Evolutionary conservation across 2,888 invertebrate genomes (phyloP).

Genomic region (Poecilus cupreus): DNA sequence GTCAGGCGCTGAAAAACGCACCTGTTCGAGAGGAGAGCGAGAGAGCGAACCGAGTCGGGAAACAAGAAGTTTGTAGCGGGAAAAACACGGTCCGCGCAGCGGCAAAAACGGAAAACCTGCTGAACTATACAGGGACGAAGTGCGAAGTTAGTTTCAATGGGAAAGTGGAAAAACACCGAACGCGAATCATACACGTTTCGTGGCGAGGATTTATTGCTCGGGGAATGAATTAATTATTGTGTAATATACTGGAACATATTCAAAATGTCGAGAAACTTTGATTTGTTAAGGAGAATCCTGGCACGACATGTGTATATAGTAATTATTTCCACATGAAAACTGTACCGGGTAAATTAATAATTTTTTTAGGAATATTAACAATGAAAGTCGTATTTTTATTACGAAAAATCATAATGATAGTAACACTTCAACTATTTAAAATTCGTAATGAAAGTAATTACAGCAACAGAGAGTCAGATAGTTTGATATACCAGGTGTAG

Average conservation of each 20-base stretch:
- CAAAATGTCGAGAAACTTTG: neutral
- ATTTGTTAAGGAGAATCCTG: too few relatives aligned
- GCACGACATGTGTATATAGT: too few relatives aligned
- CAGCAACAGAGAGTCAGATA: too few relatives aligned
- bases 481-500: too few relatives aligned
- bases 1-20: neutral
- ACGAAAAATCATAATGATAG: too few relatives aligned
- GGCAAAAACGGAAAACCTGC: neutral
- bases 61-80: constrained; percentile 17
- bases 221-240: constrained; percentile 22
- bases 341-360: too few relatives aligned
- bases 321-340: neutral
- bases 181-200: neutral
- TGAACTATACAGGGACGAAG: neutral
- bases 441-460: too few relatives aligned
- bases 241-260: neutral
- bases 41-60: neutral
- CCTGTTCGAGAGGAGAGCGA: neutral
- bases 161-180: constrained; percentile 13
- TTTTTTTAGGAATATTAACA: too few relatives aligned
- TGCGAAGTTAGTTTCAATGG: neutral
- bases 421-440: too few relatives aligned
- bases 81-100: constrained; percentile 29
- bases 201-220: constrained; percentile 8
- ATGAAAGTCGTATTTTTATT: too few relatives aligned